Percentiles rank a stretch among this genome's conserved stretches.
phyloP scores from a whole-genome alignment of 2,113 vertebrate genomes.

The Cheilinus undulatus region DNA sequence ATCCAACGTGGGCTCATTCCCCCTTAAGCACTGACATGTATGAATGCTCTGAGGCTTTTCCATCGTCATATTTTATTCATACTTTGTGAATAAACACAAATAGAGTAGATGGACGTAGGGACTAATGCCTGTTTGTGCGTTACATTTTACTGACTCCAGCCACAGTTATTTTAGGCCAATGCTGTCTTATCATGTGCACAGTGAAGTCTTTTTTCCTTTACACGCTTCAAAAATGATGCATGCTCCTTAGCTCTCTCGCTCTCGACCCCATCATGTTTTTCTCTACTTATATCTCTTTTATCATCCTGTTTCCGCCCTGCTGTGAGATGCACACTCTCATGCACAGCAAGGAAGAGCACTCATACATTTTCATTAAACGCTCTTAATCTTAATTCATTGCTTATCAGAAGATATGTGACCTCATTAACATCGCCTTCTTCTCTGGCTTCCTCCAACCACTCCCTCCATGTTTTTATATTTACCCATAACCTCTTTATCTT shows the following conservation, averaged over 20 bases:
- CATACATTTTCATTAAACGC: constrained; percentile 76
- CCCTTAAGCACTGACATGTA: constrained; percentile 42
- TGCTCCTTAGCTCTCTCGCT: constrained; percentile 11
- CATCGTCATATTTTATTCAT: constrained; percentile 80
- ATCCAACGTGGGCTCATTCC: constrained; percentile 24
- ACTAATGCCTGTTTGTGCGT: constrained; percentile 63
- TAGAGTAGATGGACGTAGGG: constrained; percentile 61
- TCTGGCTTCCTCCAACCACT: constrained; percentile 36
- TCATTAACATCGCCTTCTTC: constrained; percentile 77
- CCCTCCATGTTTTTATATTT: constrained; percentile 46
- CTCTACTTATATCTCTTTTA: constrained; percentile 23
- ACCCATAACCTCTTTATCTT: constrained; percentile 57
- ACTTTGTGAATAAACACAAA: constrained; percentile 71
- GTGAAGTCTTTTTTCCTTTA: constrained; percentile 41
- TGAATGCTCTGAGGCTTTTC: constrained; percentile 66
- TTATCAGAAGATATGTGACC: constrained; percentile 80
- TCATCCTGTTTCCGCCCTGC: constrained; percentile 12
- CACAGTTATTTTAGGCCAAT: constrained; percentile 70
- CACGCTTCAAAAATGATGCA: constrained; percentile 47
- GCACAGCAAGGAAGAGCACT: constrained; percentile 52
- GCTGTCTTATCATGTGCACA: constrained; percentile 46
- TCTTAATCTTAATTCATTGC: constrained; percentile 78
- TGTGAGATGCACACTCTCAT: constrained; percentile 35
- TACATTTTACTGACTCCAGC: constrained; percentile 62
- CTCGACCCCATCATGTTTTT: constrained; percentile 31